Evolutionary conservation across 2,797 vertebrate species (phyloP).

Genomic region (Trichosurus vulpecula): DNA sequence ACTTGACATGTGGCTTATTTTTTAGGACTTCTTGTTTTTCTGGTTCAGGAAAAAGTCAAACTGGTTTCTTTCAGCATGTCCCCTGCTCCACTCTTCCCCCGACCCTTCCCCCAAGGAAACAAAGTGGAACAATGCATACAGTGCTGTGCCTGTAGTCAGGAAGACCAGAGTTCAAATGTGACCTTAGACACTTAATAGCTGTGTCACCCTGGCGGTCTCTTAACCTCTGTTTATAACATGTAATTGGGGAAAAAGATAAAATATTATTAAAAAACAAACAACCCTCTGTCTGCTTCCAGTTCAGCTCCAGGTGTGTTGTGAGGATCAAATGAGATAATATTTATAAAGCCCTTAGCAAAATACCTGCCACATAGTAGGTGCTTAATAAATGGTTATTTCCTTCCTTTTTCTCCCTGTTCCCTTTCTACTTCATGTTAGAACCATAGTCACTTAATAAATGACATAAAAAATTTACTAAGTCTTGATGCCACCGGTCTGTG

Average conservation of each 20-base stretch:
- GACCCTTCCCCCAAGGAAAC: background rate
- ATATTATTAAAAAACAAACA: background rate
- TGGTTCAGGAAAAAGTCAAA: background rate
- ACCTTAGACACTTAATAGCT: background rate
- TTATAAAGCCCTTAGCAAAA: background rate
- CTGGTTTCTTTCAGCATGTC: background rate
- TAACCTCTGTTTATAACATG: background rate
- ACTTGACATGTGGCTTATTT: background rate
- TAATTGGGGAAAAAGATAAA: background rate
- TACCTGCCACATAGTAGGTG: background rate
- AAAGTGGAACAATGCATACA: background rate
- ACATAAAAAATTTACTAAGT: background rate
- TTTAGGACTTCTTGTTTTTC: background rate
- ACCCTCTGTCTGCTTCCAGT: background rate
- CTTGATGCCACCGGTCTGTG: background rate
- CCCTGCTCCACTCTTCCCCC: accelerated
- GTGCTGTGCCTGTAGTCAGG: background rate
- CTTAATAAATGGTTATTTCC: background rate
- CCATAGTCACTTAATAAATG: background rate
- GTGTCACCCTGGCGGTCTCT: background rate
- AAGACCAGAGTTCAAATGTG: background rate
- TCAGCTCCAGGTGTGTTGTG: background rate
- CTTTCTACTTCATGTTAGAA: background rate
- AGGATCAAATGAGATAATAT: background rate
- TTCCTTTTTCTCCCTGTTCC: background rate